Base-by-base conservation (phyloP, 2,113 vertebrate species). In the Chionis minor region DNA sequence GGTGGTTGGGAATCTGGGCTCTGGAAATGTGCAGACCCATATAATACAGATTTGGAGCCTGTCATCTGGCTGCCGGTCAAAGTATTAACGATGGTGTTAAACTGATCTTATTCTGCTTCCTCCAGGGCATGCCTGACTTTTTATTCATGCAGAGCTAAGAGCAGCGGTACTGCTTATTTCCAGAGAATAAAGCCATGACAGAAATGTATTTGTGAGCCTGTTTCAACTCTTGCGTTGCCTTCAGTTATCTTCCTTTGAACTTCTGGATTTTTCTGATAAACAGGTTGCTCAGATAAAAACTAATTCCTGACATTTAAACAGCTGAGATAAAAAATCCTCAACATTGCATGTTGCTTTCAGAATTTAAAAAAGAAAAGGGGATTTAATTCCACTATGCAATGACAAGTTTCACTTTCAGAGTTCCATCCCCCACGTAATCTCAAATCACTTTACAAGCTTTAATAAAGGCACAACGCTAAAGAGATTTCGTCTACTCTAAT, bases 401-500 rank as follows among this genome's bases (percentile, higher is more conserved):
- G 67, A 40, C 45, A 70, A 58, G 62, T 77, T 95, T 88, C 62
- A 61, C 75, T 92, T 71, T 30, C 72, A 52, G 40, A 73, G 63
- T 35, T 70, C 72, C 83, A 81, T 77, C 49, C 67, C 49, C 49
- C 84, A 59, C 77, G 72, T 77, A 83, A 89, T 86, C 72, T 75
- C 72, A 75, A 92, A 86, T 92, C 89, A 72, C 71, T 95, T 94
- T 77, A 83, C 63, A 54, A 80, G 72, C 80, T 82, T 93, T 88
- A 91, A 88, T 83, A 92, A 88, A 81, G 67, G 83, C 66, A 91
- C 47, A 69, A 49, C 30, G 69, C 72, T 94, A 81, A 94, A 81
- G 63, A 86, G 62, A 88, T 88, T 94, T 79, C 3, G 4, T 85
- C 49, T 65, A 44, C 42, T 79, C 56, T 95, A 86, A 88, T 95